phyloP scores from a whole-genome alignment of 2,888 invertebrate genomes.

The Embidobia sp. region DNA sequence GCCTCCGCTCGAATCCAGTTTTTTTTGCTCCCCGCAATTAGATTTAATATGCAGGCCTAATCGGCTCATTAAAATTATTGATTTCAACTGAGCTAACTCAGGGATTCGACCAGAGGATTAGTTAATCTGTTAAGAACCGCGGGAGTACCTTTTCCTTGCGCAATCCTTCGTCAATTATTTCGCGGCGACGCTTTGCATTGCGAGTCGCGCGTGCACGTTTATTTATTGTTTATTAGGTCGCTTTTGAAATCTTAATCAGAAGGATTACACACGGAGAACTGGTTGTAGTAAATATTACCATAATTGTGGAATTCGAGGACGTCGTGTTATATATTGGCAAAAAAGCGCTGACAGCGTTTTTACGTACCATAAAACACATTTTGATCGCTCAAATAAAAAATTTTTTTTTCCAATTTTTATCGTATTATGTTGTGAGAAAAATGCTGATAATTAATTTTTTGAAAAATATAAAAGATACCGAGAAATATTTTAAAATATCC shows the following conservation, averaged over 20 bases:
- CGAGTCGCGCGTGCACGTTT: background rate
- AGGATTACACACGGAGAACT: constrained; percentile 41
- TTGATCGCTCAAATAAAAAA: too few relatives aligned
- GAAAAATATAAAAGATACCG: too few relatives aligned
- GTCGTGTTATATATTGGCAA: too few relatives aligned
- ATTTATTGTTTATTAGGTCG: constrained; percentile 19
- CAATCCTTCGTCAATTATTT: constrained; percentile 41
- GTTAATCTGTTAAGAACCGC: background rate
- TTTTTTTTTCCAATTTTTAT: too few relatives aligned
- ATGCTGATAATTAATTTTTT: too few relatives aligned
- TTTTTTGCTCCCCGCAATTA: constrained; percentile 14
- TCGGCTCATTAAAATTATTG: constrained; percentile 18
- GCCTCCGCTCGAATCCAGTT: constrained; percentile 19
- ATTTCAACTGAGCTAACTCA: too few relatives aligned
- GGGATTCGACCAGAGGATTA: too few relatives aligned
- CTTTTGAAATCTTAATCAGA: constrained; percentile 17
- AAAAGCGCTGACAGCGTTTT: too few relatives aligned
- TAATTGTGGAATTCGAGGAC: constrained; percentile 46
- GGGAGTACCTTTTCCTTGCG: constrained; percentile 17
- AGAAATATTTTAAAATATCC: too few relatives aligned
- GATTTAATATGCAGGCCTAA: constrained; percentile 20
- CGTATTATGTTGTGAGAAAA: too few relatives aligned
- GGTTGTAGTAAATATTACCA: constrained; percentile 33
- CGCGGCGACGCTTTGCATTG: constrained; percentile 10
- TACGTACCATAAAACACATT: too few relatives aligned